Percentiles rank a stretch among this genome's conserved stretches.
phyloP scores from a whole-genome alignment of 35 echinoderm and acorn worm species.

The Ptychodera flava region DNA sequence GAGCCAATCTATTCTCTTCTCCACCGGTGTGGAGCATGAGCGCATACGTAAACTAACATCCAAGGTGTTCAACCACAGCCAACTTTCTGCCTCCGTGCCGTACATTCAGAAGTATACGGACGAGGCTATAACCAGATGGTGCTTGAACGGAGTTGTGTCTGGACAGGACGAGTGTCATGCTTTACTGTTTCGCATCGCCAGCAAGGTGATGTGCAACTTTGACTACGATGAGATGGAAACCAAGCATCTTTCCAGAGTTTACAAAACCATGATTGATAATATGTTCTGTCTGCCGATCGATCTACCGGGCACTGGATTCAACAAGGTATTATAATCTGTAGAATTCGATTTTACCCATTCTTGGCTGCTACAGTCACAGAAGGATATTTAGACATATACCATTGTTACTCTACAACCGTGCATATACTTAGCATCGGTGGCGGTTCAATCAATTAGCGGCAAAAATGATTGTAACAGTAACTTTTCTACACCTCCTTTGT shows the following conservation, averaged over 20 bases:
- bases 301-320: slow-evolving; percentile 51
- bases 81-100: not conserved
- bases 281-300: slow-evolving; percentile 74
- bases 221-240: slow-evolving; percentile 44
- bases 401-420: not conserved
- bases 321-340: slow-evolving; percentile 62
- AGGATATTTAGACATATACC: not conserved
- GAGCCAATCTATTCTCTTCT: not conserved
- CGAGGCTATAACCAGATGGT: slow-evolving; percentile 47
- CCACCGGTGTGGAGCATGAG: not conserved
- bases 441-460: not conserved
- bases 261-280: slow-evolving; percentile 54
- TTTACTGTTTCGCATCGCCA: slow-evolving; percentile 62
- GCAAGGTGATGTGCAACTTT: slow-evolving; percentile 72
- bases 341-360: too few species aligned
- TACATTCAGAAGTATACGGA: slow-evolving; percentile 4
- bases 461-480: not conserved
- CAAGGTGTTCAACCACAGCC: not conserved
- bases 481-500: too few species aligned
- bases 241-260: slow-evolving; percentile 32
- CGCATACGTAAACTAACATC: not conserved
- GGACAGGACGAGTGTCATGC: slow-evolving; percentile 21
- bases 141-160: slow-evolving; percentile 17
- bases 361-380: not conserved
- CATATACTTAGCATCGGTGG: not conserved